A percentile compares a stretch with the other conserved stretches of the same genome.
These are phyloP conservation scores for Drosophila pegasa DNA, from an alignment of 2,888 invertebrate genomes.

Conservation along the genomic window DNA sequence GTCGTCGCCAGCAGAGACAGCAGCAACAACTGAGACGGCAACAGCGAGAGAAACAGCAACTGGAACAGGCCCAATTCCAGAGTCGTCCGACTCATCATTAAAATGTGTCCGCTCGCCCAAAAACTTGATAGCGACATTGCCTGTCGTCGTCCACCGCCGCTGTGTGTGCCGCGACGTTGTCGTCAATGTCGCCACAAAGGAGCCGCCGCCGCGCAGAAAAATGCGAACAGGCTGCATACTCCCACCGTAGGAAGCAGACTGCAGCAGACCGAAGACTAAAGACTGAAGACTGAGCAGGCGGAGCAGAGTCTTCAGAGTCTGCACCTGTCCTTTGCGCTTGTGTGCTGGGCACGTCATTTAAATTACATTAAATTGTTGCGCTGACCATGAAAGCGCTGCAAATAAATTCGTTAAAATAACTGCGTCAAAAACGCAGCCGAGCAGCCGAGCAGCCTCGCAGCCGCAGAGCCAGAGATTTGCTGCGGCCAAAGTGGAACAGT, in stretches of 20 bases:
- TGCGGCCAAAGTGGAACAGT: conserved; percentile 69
- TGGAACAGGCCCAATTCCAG: conserved; percentile 68
- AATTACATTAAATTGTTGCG: conserved; percentile 84
- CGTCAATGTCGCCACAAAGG: conserved; percentile 74
- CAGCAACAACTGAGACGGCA: conserved; percentile 27
- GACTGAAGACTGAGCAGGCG: conserved; percentile 17
- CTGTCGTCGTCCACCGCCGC: conserved; percentile 68
- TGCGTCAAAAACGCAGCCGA: conserved; percentile 70
- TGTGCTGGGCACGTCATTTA: conserved; percentile 82
- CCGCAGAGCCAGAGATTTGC: conserved; percentile 58
- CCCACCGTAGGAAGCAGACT: conserved; percentile 57
- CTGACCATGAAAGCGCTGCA: conserved; percentile 81
- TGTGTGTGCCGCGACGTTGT: conserved; percentile 70
- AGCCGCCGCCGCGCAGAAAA: conserved; percentile 74
- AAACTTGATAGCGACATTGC: conserved; percentile 77
- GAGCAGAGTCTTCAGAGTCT: conserved; percentile 50
- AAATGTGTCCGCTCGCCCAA: conserved; percentile 78
- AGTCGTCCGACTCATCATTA: conserved; percentile 75
- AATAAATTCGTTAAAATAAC: conserved; percentile 82
- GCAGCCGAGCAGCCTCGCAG: conserved; percentile 35
- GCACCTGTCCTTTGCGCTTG: conserved; percentile 67
- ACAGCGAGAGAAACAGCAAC: conserved; percentile 11
- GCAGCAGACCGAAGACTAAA: conserved; percentile 3
- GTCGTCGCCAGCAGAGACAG: conserved; percentile 31
- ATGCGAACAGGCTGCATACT: conserved; percentile 76